Conservation (phyloP, 2,113 vertebrate species). For the Mormyrus iriodes region DNA sequence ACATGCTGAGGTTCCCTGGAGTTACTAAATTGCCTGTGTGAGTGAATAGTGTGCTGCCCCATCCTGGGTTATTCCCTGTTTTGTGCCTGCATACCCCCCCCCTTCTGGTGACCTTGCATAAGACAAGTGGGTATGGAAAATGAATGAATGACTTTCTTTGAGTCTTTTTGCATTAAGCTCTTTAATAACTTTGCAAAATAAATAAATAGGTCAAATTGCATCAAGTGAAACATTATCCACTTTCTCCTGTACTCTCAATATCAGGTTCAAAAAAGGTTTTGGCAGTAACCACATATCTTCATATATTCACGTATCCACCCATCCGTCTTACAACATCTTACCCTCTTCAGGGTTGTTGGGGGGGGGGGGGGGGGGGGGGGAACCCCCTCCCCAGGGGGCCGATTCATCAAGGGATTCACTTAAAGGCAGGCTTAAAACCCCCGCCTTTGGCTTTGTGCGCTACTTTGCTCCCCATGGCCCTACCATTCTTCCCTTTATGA, state of each 20-base stretch:
- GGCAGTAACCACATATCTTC: not conserved
- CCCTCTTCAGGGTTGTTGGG: not conserved
- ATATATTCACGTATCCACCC: not conserved
- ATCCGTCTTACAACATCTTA: not conserved
- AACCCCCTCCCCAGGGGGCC: not conserved
- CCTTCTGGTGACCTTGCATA: too few relatives aligned
- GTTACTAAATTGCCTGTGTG: not conserved
- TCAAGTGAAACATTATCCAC: not conserved
- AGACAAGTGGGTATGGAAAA: not conserved
- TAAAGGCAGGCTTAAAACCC: not conserved
- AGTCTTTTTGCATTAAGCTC: not conserved
- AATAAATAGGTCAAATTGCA: not conserved
- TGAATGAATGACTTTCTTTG: not conserved
- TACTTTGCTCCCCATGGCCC: not conserved
- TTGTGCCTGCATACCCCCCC: not conserved
- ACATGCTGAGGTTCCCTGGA: not conserved
- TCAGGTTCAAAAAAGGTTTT: not conserved
- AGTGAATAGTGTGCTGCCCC: not conserved
- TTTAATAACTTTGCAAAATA: not conserved
- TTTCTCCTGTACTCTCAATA: not conserved
- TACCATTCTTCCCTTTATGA: not conserved
- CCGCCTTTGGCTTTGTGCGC: not conserved
- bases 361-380: not conserved
- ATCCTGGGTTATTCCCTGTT: not conserved
- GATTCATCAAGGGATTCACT: not conserved